Percentiles rank a stretch among this genome's conserved stretches.
These are phyloP conservation scores for Drosophila nigromelanica DNA, from an alignment of 1,140 invertebrate genomes.

Conservation along the genomic window DNA sequence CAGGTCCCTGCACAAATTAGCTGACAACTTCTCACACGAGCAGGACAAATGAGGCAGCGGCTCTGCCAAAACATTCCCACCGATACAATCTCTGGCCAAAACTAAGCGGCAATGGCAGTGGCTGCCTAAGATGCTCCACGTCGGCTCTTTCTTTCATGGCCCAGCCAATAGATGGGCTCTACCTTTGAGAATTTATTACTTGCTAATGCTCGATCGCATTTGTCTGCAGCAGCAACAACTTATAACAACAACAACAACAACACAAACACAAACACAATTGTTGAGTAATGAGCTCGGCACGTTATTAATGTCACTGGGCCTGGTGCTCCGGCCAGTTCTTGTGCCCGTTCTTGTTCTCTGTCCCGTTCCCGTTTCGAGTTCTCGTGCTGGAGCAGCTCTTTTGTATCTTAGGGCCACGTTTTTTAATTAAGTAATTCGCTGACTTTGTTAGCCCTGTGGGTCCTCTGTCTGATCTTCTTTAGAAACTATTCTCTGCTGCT, in stretches of 20 bases:
- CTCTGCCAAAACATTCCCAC: constrained; percentile 39
- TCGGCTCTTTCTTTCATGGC: constrained; percentile 57
- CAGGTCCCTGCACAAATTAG: constrained; percentile 44
- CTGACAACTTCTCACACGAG: constrained; percentile 46
- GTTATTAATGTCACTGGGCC: constrained; percentile 78
- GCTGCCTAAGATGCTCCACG: neutral
- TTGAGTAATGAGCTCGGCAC: constrained; percentile 79
- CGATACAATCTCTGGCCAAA: constrained; percentile 52
- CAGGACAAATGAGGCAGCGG: constrained; percentile 58
- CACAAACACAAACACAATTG: constrained; percentile 63
- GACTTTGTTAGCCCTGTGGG: constrained; percentile 73
- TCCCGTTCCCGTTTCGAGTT: constrained; percentile 14
- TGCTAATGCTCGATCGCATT: constrained; percentile 75
- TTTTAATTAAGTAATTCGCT: constrained; percentile 83
- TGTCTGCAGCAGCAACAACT: constrained; percentile 50
- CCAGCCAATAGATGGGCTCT: constrained; percentile 56
- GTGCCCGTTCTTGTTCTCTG: constrained; percentile 18
- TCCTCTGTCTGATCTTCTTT: constrained; percentile 62
- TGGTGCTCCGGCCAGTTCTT: constrained; percentile 11
- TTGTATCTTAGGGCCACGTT: constrained; percentile 66
- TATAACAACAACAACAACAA: constrained; percentile 5
- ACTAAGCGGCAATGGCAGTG: neutral
- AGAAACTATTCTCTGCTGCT: constrained; percentile 25
- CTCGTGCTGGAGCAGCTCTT: constrained; percentile 41
- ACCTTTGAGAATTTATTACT: constrained; percentile 76